Evolutionary conservation across 1,140 invertebrate species (phyloP), one percentile per base, ranked within the genome.

Genomic region (Drosophila nigrodunni): DNA sequence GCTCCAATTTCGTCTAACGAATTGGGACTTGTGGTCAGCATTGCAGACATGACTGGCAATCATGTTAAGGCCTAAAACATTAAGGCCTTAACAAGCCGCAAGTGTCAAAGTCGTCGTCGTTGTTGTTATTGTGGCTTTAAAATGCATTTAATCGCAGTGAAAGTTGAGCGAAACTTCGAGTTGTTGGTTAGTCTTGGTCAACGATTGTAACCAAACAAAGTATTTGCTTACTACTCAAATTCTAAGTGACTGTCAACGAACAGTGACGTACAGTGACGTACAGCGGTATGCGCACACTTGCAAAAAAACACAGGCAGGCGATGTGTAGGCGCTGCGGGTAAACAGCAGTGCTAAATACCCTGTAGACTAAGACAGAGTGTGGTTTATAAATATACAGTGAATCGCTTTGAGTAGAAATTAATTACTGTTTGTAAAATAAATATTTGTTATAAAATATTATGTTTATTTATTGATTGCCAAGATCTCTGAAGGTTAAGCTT

Each of bases 121-220:
- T 49, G 43, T 34, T 57, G 46, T 9, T 49, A 35, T 34, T 57
- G 43, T 34, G 13, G 43, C 25, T 47, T 34, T 39, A 25, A 43
- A 64, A 54, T 73, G 61, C 69, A 65, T 60, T 76, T 64, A 15
- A 35, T 37, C 35, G 25, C 41, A 55, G 77, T 74, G 82, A 87
- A 86, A 86, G 82, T 68, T 70, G 61, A 58, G 66, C 46, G 65
- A 75, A 83, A 79, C 80, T 55, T 54, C 21, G 67, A 49, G 8
- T 60, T 75, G 72, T 30, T 6, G 18, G 18, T 5, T 30, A 4
- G 25, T 46, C 60, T 47, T 66, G 70, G 37, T 54, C 70, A 69
- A n/a, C 37, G 39, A 37, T 69, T 46, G 74, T 57, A 79, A 70
- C 54, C 54, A 70, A 74, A 68, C 60, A 59, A 47, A 50, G 46